Evolutionary conservation across 2,797 vertebrate genomes (phyloP).

Genomic region (Bradypus variegatus): DNA sequence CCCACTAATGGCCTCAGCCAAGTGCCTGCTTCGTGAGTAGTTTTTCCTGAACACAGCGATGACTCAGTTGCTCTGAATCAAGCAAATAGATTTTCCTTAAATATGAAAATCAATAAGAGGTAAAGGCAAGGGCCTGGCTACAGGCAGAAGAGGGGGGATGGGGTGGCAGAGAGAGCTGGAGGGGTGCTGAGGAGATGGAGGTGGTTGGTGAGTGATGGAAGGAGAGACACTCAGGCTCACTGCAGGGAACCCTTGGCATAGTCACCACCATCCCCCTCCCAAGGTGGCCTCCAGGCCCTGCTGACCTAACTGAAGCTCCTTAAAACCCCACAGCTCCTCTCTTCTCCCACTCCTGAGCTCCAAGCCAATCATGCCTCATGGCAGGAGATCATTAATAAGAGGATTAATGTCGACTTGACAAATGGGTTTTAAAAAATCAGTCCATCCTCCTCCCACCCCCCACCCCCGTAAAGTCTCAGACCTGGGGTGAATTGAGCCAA

Average conservation of each 20-base stretch:
- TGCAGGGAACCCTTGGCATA: not conserved
- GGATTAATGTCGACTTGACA: slow-evolving; percentile 24
- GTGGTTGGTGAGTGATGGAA: not conserved
- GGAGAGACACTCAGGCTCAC: not conserved
- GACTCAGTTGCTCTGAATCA: slow-evolving; percentile 55
- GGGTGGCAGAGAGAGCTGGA: not conserved
- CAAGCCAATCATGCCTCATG: not conserved
- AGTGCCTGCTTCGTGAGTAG: not conserved
- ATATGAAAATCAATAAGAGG: slow-evolving; percentile 55
- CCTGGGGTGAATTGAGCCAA: not conserved
- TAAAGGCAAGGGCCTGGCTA: not conserved
- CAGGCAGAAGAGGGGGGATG: too few species aligned
- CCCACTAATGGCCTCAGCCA: not conserved
- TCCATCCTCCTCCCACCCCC: not conserved
- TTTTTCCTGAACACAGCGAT: slow-evolving; percentile 37
- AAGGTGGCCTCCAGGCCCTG: not conserved
- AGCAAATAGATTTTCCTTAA: slow-evolving; percentile 59
- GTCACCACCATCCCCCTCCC: too few species aligned
- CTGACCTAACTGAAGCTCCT: not conserved
- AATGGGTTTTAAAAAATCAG: slow-evolving; percentile 13
- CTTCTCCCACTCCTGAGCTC: not conserved
- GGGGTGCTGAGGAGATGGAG: not conserved
- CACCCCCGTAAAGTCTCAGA: not conserved
- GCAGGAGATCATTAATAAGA: not conserved
- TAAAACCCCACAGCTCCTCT: not conserved